Evolutionary conservation across 92 coral and sea anemone genomes (phyloP).

Genomic region (Epizoanthus stellaris): DNA sequence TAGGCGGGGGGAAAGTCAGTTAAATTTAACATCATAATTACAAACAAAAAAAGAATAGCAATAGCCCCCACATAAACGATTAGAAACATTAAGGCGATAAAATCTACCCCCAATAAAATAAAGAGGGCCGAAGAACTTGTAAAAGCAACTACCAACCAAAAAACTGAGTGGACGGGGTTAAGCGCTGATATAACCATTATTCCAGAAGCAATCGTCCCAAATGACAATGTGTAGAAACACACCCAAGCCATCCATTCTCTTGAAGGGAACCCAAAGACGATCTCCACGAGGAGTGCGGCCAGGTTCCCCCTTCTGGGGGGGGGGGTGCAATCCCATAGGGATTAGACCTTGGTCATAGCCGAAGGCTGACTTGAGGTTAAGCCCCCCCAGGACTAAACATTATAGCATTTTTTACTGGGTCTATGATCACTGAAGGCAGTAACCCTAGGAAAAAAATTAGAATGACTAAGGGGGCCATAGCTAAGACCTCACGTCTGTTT

Average conservation of each 20-base stretch:
- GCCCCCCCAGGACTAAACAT: slow-evolving; percentile 71
- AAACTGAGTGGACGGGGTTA: slow-evolving; percentile 79
- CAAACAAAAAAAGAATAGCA: slow-evolving; percentile 82
- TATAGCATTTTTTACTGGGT: slow-evolving; percentile 66
- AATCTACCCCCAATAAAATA: slow-evolving; percentile 65
- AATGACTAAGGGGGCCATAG: slow-evolving; percentile 64
- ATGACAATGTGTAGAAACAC: slow-evolving; percentile 53
- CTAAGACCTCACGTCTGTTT: slow-evolving; percentile 72
- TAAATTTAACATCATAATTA: slow-evolving; percentile 79
- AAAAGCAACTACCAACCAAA: slow-evolving; percentile 80
- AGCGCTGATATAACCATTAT: slow-evolving; percentile 80
- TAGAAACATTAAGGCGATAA: slow-evolving; percentile 58
- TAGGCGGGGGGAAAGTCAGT: slow-evolving; percentile 78
- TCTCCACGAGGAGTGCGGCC: not conserved
- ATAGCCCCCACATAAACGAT: slow-evolving; percentile 81
- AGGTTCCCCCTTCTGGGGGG: not conserved
- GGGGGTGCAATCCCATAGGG: too few species aligned
- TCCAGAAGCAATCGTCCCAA: slow-evolving; percentile 66
- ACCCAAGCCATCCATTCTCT: slow-evolving; percentile 13
- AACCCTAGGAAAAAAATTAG: slow-evolving; percentile 56
- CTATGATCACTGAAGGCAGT: slow-evolving; percentile 63
- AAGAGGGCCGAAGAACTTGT: slow-evolving; percentile 72
- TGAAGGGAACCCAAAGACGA: not conserved
- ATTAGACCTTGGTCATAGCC: not conserved
- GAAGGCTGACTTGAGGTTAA: slow-evolving; percentile 3